These are phyloP conservation scores for Macrotrachela quadricornifera DNA, from an alignment of 1,140 invertebrate genomes.

Conservation along the genomic window DNA sequence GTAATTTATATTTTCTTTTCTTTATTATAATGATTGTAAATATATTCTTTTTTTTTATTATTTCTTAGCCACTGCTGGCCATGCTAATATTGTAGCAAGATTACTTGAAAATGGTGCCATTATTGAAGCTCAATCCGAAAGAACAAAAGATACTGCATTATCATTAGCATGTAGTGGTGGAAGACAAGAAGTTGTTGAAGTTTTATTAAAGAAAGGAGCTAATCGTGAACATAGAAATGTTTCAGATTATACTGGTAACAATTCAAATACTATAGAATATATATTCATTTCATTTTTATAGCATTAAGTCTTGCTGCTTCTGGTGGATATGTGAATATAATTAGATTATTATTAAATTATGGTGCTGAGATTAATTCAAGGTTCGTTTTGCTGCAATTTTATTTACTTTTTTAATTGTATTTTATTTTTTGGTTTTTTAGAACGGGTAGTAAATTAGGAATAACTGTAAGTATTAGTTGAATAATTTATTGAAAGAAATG, in stretches of 20 bases:
- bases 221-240: conserved; percentile 98
- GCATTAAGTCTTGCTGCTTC: conserved; percentile 80
- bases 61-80: conserved; percentile 52
- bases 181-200: conserved; percentile 48
- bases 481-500: no score
- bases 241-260: conserved; percentile 77
- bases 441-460: no score
- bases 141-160: conserved; percentile 92
- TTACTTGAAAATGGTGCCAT: conserved; percentile 73
- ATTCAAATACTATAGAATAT: no score
- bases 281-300: no score
- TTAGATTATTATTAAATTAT: conserved; percentile 71
- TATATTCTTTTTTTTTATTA: no score
- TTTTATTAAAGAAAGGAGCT: conserved; percentile 46
- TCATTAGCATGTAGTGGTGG: conserved; percentile 91
- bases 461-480: no score
- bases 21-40: conserved; percentile 84
- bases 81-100: conserved; percentile 93
- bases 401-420: no score
- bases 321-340: conserved; percentile 94
- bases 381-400: conserved; percentile 52
- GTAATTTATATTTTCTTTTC: conserved; percentile 75
- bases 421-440: no score
- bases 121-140: conserved; percentile 89
- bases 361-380: conserved; percentile 90